Conservation (phyloP, 2,888 invertebrate genomes). For the Hirtodrosophila duncani region DNA sequence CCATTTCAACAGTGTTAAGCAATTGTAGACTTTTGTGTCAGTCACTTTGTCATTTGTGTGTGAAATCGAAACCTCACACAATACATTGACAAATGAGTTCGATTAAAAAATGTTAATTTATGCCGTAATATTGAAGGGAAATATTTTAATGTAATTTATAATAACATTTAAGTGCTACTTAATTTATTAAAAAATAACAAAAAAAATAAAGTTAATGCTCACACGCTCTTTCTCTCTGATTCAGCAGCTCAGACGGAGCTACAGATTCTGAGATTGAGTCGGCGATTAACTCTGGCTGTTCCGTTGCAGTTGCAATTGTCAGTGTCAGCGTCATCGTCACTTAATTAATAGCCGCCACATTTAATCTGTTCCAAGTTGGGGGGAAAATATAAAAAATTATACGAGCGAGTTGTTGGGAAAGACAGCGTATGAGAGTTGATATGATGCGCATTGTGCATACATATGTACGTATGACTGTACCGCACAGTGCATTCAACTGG, state of each 20-base stretch:
- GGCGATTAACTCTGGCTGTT: too few relatives aligned
- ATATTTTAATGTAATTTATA: constrained; percentile 55
- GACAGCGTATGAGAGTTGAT: too few relatives aligned
- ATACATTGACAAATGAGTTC: constrained; percentile 53
- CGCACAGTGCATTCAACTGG: constrained; percentile 63
- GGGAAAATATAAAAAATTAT: not conserved
- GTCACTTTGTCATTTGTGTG: constrained; percentile 40
- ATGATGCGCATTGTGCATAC: constrained; percentile 15
- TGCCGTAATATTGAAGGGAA: constrained; percentile 46
- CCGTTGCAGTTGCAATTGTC: not conserved
- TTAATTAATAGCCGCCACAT: constrained; percentile 62
- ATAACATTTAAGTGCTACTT: constrained; percentile 38
- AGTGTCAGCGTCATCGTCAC: constrained; percentile 48
- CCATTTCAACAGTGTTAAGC: too few relatives aligned
- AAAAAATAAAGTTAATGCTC: too few relatives aligned
- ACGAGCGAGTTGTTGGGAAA: too few relatives aligned
- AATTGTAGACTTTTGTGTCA: constrained; percentile 2
- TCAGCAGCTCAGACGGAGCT: too few relatives aligned
- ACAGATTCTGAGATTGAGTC: too few relatives aligned
- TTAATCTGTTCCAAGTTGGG: constrained; percentile 52
- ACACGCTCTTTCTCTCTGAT: too few relatives aligned
- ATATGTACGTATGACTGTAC: constrained; percentile 23
- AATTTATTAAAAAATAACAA: constrained; percentile 38
- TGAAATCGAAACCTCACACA: constrained; percentile 26
- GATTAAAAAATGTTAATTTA: constrained; percentile 47